Evolutionary conservation across 2,888 invertebrate species (phyloP).

Genomic region (Diarsia mendica): DNA sequence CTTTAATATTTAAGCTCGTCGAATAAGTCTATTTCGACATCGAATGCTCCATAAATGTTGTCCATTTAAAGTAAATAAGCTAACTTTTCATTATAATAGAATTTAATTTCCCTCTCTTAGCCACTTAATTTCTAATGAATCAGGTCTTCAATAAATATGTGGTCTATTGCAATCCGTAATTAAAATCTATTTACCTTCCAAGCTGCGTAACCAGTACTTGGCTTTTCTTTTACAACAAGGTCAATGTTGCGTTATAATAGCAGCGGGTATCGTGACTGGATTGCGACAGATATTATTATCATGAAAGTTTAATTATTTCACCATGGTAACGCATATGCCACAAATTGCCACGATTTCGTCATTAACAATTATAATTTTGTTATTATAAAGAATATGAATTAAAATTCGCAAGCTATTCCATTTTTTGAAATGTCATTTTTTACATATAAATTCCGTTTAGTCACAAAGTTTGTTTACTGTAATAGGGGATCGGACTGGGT

Average conservation of each 20-base stretch:
- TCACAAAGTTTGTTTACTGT: not conserved
- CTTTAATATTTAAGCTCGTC: constrained; percentile 8
- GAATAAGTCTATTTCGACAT: not conserved
- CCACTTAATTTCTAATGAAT: not conserved
- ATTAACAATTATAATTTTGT: constrained; percentile 10
- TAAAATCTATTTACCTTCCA: constrained; percentile 25
- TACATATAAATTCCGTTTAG: not conserved
- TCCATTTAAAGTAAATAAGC: not conserved
- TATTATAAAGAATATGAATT: not conserved
- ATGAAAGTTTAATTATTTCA: constrained; percentile 59
- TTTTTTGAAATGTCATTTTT: not conserved
- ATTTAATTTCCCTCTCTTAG: not conserved
- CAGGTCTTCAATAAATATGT: not conserved
- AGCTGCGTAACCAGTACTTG: constrained; percentile 41
- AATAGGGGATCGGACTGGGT: too few relatives aligned
- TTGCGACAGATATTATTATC: constrained; percentile 58
- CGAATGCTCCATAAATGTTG: not conserved
- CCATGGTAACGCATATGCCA: constrained; percentile 41
- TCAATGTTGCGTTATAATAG: constrained; percentile 64
- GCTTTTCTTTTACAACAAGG: constrained; percentile 60
- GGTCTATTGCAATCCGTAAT: not conserved
- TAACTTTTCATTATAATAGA: not conserved
- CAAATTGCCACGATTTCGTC: constrained; percentile 29
- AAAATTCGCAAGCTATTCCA: not conserved
- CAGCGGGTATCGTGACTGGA: constrained; percentile 52